These are phyloP conservation scores for Nannospalax galili DNA, from an alignment of 2,113 vertebrate species.

Conservation along the genomic window DNA sequence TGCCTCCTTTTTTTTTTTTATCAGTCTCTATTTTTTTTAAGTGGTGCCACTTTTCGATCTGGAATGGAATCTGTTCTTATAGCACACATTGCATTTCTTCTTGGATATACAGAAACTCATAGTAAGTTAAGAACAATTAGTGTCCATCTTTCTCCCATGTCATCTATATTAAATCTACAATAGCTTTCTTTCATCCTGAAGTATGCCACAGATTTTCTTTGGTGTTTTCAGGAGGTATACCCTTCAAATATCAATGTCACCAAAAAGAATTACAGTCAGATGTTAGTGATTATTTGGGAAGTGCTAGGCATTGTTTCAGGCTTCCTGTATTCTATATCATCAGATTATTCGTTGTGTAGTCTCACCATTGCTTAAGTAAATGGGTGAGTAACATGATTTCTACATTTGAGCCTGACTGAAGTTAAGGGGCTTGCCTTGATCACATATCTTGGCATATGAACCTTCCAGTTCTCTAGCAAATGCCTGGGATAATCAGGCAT, in stretches of 20 bases:
- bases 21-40: not conserved
- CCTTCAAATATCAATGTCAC: not conserved
- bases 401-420: not conserved
- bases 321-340: not conserved
- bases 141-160: not conserved
- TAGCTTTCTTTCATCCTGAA: not conserved
- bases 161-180: not conserved
- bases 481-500: not conserved
- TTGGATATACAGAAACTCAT: not conserved
- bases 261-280: not conserved
- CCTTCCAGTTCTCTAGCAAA: not conserved
- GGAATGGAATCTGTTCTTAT: constrained; percentile 20
- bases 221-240: not conserved
- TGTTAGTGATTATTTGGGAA: not conserved
- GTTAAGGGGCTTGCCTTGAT: not conserved
- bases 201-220: not conserved
- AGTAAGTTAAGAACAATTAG: not conserved
- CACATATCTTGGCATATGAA: not conserved
- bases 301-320: not conserved
- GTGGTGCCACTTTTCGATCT: constrained; percentile 17
- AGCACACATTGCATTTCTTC: constrained; percentile 1
- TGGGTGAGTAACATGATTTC: not conserved
- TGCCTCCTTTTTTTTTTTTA: not conserved
- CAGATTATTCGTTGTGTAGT: not conserved
- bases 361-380: not conserved